phyloP scores from a whole-genome alignment of 1,140 invertebrate genomes.

The Theocolax elegans region DNA sequence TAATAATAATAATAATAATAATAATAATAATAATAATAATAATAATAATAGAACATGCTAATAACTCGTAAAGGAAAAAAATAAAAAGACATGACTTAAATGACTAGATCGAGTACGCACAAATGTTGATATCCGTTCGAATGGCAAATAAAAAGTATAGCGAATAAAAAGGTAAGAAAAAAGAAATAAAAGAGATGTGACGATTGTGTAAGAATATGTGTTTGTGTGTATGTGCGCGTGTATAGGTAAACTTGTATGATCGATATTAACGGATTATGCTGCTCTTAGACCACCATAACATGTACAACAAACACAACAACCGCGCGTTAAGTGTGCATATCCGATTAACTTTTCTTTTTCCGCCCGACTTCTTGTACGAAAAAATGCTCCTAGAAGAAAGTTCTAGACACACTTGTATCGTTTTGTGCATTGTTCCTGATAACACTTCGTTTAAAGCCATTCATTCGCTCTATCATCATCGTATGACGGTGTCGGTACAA shows the following conservation, averaged over 20 bases:
- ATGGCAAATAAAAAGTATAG: slow-evolving; percentile 40
- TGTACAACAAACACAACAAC: slow-evolving; percentile 62
- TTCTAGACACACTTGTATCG: no score
- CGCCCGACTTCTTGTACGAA: slow-evolving; percentile 1
- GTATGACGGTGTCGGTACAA: slow-evolving; percentile 19
- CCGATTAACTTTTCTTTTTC: background rate
- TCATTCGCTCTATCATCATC: slow-evolving; percentile 24
- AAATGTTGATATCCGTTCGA: slow-evolving; percentile 41
- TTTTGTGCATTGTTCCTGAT: slow-evolving; percentile 33
- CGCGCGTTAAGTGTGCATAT: slow-evolving; percentile 42
- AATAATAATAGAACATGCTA: slow-evolving; percentile 27
- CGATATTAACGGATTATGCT: slow-evolving; percentile 66
- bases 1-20: no score
- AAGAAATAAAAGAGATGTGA: slow-evolving; percentile 39
- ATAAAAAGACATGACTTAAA: slow-evolving; percentile 43
- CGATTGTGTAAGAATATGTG: slow-evolving; percentile 21
- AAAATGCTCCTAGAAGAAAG: no score
- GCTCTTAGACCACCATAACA: slow-evolving; percentile 60
- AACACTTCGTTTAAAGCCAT: slow-evolving; percentile 31
- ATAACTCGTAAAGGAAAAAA: slow-evolving; percentile 31
- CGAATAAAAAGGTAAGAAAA: slow-evolving; percentile 39
- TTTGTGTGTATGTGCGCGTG: background rate
- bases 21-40: no score
- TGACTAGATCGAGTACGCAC: slow-evolving; percentile 54
- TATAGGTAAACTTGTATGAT: slow-evolving; percentile 9